These are phyloP conservation scores for Sander vitreus DNA, from an alignment of 2,113 vertebrate genomes.

Conservation along the genomic window DNA sequence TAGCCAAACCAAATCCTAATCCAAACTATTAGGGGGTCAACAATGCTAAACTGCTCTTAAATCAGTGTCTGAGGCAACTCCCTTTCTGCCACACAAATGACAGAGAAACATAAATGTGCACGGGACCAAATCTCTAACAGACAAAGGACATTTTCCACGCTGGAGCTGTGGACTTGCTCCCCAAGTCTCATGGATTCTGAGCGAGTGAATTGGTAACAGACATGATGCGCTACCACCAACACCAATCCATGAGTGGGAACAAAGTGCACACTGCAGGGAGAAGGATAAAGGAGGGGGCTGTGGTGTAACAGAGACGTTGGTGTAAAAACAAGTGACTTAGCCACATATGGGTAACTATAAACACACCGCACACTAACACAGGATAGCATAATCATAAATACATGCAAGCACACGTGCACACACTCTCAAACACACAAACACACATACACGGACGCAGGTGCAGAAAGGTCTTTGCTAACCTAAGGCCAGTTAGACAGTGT, in stretches of 20 bases:
- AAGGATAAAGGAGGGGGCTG: conserved; percentile 57
- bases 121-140: conserved; percentile 68
- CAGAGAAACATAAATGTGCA: conserved; percentile 72
- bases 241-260: conserved; percentile 68
- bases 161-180: conserved; percentile 57
- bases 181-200: conserved; percentile 58
- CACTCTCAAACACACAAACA: neutral
- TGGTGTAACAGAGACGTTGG: conserved; percentile 42
- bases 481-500: conserved; percentile 64
- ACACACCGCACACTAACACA: conserved; percentile 45
- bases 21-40: conserved; percentile 68
- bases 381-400: conserved; percentile 55
- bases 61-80: conserved; percentile 76
- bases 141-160: conserved; percentile 54
- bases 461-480: conserved; percentile 77
- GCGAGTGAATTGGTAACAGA: conserved; percentile 34
- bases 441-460: conserved; percentile 48
- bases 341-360: conserved; percentile 50
- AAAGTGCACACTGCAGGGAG: conserved; percentile 66
- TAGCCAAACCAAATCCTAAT: conserved; percentile 78
- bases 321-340: conserved; percentile 53
- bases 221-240: conserved; percentile 10
- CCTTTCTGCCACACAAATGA: conserved; percentile 74
- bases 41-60: conserved; percentile 78
- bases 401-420: conserved; percentile 22